These are phyloP conservation scores for Diabrotica virgifera DNA, from an alignment of 1,140 invertebrate genomes.

Conservation along the genomic window DNA sequence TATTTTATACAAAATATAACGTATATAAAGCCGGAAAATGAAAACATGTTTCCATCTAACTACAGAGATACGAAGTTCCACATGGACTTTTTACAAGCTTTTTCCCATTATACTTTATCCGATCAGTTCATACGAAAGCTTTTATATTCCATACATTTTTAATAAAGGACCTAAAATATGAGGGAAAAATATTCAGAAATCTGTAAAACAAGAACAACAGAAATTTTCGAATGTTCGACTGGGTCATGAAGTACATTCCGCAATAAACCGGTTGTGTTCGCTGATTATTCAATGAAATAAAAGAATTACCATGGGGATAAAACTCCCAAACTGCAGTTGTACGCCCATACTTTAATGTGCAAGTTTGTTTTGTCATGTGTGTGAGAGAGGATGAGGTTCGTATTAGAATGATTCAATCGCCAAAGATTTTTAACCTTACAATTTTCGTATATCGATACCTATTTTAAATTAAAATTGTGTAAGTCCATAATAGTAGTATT, in stretches of 20 bases:
- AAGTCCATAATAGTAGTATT: no score
- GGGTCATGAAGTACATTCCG: background rate
- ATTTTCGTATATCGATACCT: no score
- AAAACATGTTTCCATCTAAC: background rate
- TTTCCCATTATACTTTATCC: slow-evolving; percentile 2
- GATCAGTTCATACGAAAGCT: background rate
- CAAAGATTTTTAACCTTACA: no score
- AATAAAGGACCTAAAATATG: background rate
- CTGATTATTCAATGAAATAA: no score
- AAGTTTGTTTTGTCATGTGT: no score
- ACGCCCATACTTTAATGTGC: no score
- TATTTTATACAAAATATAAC: background rate
- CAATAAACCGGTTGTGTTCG: no score
- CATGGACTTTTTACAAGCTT: background rate
- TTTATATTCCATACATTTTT: slow-evolving; percentile 1
- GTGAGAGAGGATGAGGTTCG: no score
- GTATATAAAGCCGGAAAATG: background rate
- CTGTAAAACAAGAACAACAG: background rate
- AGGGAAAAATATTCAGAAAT: slow-evolving; percentile 7
- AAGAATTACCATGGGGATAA: no score
- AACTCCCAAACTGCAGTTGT: no score
- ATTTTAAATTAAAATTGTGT: no score
- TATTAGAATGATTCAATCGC: no score
- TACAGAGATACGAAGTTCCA: slow-evolving; percentile 2
- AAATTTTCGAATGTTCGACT: background rate